Base-by-base conservation (phyloP, 2,888 invertebrate genomes). In the Stenodema calcarata region DNA sequence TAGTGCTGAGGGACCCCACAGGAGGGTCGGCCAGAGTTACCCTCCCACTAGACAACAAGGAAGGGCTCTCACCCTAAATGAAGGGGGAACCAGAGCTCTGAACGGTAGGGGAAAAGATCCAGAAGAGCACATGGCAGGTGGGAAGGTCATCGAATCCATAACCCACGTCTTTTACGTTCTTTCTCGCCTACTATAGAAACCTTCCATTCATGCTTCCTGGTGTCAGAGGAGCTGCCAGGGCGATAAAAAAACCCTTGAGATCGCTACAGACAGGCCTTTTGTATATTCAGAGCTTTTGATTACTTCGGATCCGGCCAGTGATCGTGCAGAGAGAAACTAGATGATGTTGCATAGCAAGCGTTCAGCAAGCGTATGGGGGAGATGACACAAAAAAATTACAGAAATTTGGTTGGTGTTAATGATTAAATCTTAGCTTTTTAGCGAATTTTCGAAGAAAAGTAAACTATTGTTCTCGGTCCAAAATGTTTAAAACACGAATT, bases 21-120 rank as follows among this genome's bases (percentile, higher is more conserved):
- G 84, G 73, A 84, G 84, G 75, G 84, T 42, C 83, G 18, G 70
- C 69, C 42, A 62, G 30, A 23, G 30, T 41, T 18, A 42, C 84
- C 73, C 84, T 84, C 82, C 84, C 70, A 47, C 84, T 41, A 47
- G 73, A 84, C 73, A 80, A 82, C 82, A 82, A 69, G 84, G 84
- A 44, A 84, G 84, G 84, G 70, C 47, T 73, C n/a, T 82, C 35
- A 84, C 84, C 73, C 70, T 42, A 84, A 73, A 73, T 35, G 69
- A 69, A 23, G 28, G 82, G 73, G 73, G 84, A 75, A 84, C 73
- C 35, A n/a, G 16, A 50, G n/a, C 28, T 50, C 16, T 47, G 73
- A n/a, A 42, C 41, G 70, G 42, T 42, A 73, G 84, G 84, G 47
- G 84, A 75, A 69, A 79, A 79, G 12, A 70, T 35, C 30, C 62